Base-by-base conservation (phyloP, 2,797 vertebrate genomes). In the Urosaurus nigricauda region DNA sequence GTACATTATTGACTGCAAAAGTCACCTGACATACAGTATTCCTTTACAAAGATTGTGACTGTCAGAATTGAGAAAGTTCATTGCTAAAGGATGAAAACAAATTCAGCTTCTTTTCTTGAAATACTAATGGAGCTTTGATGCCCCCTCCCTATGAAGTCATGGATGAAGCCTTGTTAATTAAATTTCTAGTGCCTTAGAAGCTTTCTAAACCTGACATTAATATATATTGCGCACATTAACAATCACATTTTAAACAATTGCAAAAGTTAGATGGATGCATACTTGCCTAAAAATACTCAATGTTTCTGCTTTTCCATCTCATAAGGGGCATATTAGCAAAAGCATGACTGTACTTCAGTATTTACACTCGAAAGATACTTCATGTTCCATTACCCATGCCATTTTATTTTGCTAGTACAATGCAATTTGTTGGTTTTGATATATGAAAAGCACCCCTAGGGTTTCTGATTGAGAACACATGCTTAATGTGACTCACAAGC, bases 11-110 rank as follows among this genome's bases (percentile, higher is more conserved):
- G 91, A 85, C 58, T 93, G 21, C 1, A 89, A 89, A 85, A 95
- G 51, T 90, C 88, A 88, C 86, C 90, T 86, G 83, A 75, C 77
- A 43, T 78, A 90, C 65, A 84, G 88, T 86, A 83, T 93, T 92
- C 84, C 91, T 93, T 71, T 12, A 37, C 79, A 92, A 92, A 87
- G 93, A 79, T 81, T 77, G 87, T 53, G 86, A 95, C 21, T 86
- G 93, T 91, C 58, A 91, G 81, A 79, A 37, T 75, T 79, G 60
- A 43, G 79, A 91, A 12, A 85, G 74, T 78, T 74, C 80, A 74
- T 53, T 83, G 7, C n/a, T n/a, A 3, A 1, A 90, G 92, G 1
- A 89, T 90, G 1, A 47, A 93, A 73, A 91, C 78, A 93, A 90
- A 88, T 37, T 70, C 75, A 73, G 29, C 43, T 4, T 84, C 32